Evolutionary conservation across 1,140 invertebrate species (phyloP).

Genomic region (Oryzaephilus surinamensis): DNA sequence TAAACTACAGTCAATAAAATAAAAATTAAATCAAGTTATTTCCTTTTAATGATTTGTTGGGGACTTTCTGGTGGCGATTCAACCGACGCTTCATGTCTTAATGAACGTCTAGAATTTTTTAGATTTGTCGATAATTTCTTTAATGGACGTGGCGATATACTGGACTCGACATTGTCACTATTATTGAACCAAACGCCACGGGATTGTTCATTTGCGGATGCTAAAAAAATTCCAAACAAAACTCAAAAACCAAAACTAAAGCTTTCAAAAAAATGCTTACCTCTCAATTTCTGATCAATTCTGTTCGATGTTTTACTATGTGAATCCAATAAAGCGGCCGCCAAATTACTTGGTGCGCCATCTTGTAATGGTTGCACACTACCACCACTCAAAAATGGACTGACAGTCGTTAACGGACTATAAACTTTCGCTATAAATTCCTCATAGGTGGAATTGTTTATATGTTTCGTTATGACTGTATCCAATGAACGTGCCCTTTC

Average conservation of each 20-base stretch:
- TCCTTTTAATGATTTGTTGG: slow-evolving; percentile 30
- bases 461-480: slow-evolving; percentile 80
- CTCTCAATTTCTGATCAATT: slow-evolving; percentile 30
- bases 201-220: slow-evolving; percentile 20
- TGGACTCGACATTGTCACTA: slow-evolving; percentile 28
- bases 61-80: slow-evolving; percentile 43
- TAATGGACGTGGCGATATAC: slow-evolving; percentile 39
- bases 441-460: slow-evolving; percentile 84
- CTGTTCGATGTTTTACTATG: slow-evolving; percentile 25
- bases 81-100: slow-evolving; percentile 29
- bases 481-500: slow-evolving; percentile 80
- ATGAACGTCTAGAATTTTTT: slow-evolving; percentile 33
- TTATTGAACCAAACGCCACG: slow-evolving; percentile 32
- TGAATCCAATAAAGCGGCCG: slow-evolving; percentile 43
- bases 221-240: slow-evolving; percentile 10
- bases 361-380: slow-evolving; percentile 15
- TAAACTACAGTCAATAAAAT: background rate
- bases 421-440: slow-evolving; percentile 79
- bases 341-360: slow-evolving; percentile 35
- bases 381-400: slow-evolving; percentile 36
- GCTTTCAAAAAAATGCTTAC: slow-evolving; percentile 15
- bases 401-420: slow-evolving; percentile 55
- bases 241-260: slow-evolving; percentile 4
- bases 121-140: slow-evolving; percentile 40
- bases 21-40: slow-evolving; percentile 14